Conservation (phyloP, 2,797 vertebrate species). For the Oceanodroma leucorhoa region DNA sequence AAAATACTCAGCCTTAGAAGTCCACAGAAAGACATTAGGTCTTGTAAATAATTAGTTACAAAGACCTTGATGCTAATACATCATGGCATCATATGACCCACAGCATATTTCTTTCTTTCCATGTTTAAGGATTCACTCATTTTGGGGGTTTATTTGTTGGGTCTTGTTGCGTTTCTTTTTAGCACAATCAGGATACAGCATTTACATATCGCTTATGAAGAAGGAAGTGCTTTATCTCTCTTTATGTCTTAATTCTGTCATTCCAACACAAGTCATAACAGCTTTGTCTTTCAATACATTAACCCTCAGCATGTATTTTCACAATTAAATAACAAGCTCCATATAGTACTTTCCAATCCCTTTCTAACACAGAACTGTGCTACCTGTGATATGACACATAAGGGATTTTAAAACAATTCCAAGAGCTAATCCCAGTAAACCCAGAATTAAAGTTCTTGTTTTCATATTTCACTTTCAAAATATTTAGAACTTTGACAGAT, state of each 20-base stretch:
- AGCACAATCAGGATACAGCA: not conserved
- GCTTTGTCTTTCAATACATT: conserved; percentile 65
- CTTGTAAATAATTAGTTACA: conserved; percentile 69
- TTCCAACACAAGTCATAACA: conserved; percentile 37
- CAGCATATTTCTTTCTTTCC: conserved; percentile 16
- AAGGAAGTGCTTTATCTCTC: not conserved
- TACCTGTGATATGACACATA: conserved; percentile 73
- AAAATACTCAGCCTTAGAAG: conserved; percentile 28
- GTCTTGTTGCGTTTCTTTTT: not conserved
- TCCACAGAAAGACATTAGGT: conserved; percentile 43
- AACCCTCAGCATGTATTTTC: conserved; percentile 56
- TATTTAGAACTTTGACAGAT: conserved; percentile 90
- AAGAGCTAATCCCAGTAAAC: conserved; percentile 80
- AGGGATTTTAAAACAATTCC: conserved; percentile 81
- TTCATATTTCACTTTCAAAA: conserved; percentile 87
- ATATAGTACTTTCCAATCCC: conserved; percentile 31
- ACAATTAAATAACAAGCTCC: conserved; percentile 68
- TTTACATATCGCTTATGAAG: not conserved
- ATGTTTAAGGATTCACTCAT: not conserved
- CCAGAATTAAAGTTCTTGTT: conserved; percentile 85
- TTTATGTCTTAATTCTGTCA: conserved; percentile 57
- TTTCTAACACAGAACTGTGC: conserved; percentile 35
- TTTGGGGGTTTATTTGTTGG: not conserved
- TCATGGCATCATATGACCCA: not conserved
- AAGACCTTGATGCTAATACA: not conserved